Evolutionary conservation across 2,797 vertebrate species (phyloP).

Genomic region (Poliocrania exsul): DNA sequence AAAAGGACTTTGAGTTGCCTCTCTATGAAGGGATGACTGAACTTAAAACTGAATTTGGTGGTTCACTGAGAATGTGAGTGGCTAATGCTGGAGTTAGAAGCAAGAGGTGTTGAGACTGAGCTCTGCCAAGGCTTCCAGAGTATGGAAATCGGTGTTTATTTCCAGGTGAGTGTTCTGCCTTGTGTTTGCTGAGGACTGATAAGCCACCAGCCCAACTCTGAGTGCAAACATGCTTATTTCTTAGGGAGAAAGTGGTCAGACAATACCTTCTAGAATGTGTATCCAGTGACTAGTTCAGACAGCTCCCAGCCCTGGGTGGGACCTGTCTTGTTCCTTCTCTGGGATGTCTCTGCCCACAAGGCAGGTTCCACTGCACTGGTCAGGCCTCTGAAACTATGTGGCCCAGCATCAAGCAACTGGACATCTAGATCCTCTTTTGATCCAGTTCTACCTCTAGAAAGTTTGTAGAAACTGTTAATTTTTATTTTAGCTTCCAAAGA

Average conservation of each 20-base stretch:
- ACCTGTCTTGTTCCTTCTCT: not conserved
- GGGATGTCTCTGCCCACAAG: not conserved
- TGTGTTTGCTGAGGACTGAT: not conserved
- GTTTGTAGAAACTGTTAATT: not conserved
- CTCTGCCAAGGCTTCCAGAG: not conserved
- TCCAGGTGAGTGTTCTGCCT: not conserved
- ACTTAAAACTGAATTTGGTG: not conserved
- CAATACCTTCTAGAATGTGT: no score
- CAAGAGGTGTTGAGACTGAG: not conserved
- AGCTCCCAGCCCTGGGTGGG: not conserved
- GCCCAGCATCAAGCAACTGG: not conserved
- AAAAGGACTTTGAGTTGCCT: not conserved
- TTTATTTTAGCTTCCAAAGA: not conserved
- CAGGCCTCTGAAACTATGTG: not conserved
- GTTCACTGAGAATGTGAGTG: not conserved
- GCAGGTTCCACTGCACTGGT: not conserved
- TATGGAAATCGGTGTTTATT: fast-evolving
- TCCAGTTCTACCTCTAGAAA: not conserved
- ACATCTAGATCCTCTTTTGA: not conserved
- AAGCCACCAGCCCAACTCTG: not conserved
- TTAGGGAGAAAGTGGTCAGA: not conserved
- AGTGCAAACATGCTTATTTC: not conserved
- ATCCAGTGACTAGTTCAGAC: not conserved
- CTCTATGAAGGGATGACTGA: not conserved
- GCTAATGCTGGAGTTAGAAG: not conserved